Conservation (phyloP, 2,113 vertebrate species). For the Macroglossus sobrinus region DNA sequence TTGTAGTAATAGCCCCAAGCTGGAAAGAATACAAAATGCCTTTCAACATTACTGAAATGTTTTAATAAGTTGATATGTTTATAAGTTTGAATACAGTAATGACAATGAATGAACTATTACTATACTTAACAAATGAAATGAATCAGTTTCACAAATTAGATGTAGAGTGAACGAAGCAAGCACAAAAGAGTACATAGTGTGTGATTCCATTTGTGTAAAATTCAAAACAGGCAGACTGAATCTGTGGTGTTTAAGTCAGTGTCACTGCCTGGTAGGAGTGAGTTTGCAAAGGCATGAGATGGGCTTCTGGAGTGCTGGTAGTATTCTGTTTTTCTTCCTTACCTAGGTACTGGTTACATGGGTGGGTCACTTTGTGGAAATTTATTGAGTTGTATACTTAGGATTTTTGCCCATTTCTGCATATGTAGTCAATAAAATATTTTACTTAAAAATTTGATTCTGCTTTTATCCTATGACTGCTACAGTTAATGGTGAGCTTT, state of each 20-base stretch:
- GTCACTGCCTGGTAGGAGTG: background rate
- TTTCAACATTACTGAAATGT: background rate
- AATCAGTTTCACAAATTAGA: background rate
- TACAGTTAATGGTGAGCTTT: background rate
- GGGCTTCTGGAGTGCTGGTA: background rate
- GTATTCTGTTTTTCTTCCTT: background rate
- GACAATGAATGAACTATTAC: background rate
- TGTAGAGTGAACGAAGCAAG: background rate
- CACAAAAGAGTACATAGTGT: background rate
- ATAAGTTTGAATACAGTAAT: background rate
- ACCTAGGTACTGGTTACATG: background rate
- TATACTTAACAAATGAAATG: background rate
- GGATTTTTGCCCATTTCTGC: background rate
- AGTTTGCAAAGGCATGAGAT: background rate
- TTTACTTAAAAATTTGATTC: background rate
- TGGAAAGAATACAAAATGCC: background rate
- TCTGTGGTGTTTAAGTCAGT: background rate
- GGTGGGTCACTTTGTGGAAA: background rate
- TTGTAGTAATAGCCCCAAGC: background rate
- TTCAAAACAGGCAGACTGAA: background rate
- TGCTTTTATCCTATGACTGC: background rate
- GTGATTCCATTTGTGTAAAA: background rate
- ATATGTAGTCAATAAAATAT: background rate
- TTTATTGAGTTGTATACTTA: background rate
- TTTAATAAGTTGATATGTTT: background rate